Conservation (phyloP, 2,888 invertebrate genomes). For the Drosophila greeni region DNA sequence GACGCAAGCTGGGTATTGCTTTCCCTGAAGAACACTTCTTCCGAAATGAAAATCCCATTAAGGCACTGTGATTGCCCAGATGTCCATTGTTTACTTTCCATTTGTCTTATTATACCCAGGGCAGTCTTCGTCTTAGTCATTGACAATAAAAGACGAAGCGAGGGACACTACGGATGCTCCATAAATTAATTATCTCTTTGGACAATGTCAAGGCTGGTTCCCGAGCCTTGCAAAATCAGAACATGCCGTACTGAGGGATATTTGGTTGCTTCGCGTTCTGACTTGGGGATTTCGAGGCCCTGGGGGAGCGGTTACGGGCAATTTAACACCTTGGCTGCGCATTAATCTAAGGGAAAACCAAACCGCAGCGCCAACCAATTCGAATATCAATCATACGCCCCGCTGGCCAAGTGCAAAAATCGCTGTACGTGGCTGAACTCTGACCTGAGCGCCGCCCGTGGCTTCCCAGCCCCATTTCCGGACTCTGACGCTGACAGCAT, state of each 20-base stretch:
- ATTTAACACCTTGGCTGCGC: constrained; percentile 37
- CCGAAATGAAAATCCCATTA: background rate
- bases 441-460: constrained; percentile 13
- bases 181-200: constrained; percentile 6
- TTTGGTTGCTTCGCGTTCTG: background rate
- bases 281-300: background rate
- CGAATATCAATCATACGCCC: constrained; percentile 65
- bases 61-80: background rate
- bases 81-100: constrained; percentile 2
- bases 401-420: constrained; percentile 42
- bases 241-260: background rate
- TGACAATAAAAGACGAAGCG: background rate
- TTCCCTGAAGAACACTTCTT: background rate
- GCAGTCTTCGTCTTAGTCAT: background rate
- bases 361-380: constrained; percentile 23
- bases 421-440: constrained; percentile 39
- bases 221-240: background rate
- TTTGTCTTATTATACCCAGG: constrained; percentile 1
- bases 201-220: background rate
- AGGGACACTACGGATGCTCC: background rate
- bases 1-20: background rate
- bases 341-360: constrained; percentile 31
- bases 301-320: constrained; percentile 23
- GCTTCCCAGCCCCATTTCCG: constrained; percentile 15
- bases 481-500: constrained; percentile 45